Evolutionary conservation across 2,113 vertebrate species (phyloP), one percentile per base, ranked within the genome.

Genomic region (Cinclus mexicanus): DNA sequence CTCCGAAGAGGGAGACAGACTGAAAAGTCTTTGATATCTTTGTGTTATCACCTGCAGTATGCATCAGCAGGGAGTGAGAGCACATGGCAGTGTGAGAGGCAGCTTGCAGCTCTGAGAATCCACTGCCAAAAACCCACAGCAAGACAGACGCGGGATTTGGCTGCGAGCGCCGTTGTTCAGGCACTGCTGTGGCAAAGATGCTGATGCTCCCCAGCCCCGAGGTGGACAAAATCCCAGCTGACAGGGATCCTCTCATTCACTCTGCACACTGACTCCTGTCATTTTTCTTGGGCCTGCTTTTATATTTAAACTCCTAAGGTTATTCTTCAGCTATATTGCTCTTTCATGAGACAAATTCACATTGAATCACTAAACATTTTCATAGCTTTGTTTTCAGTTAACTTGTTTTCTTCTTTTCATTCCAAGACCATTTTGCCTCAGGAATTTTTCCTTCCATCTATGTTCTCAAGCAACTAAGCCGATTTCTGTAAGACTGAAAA

Each of bases 371-470:
- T 83, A 70, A 91, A 71, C 35, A 46, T 68, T 83, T 83, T 68
- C 87, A 88, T 70, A 46, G 79, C 64, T 91, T 93, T 90, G 47
- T 89, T 94, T 95, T 61, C 60, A 59, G 72, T 88, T 63, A 63
- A 80, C n/a, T 92, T 88, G 57, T 77, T 96, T 90, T 93, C 75
- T 88, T 88, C 35, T 90, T 83, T 82, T 90, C 28, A 39, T 67
- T 96, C 83, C 92, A 95, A 94, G 71, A 81, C 44, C 79, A 93
- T 77, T 93, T 93, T 89, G 88, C 85, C 94, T 79, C 39, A 6
- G 88, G 79, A 96, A 71, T 81, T 83, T 88, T 90, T 93, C 77
- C 47, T 72, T 61, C 84, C 20, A 37, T 89, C 53, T 71, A 81
- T 4, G 1, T 49, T 96, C 88, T 94, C 87, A 75, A 89, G 79